Base-by-base conservation (phyloP, 1,140 invertebrate species). In the Dolichoris vasculosae region DNA sequence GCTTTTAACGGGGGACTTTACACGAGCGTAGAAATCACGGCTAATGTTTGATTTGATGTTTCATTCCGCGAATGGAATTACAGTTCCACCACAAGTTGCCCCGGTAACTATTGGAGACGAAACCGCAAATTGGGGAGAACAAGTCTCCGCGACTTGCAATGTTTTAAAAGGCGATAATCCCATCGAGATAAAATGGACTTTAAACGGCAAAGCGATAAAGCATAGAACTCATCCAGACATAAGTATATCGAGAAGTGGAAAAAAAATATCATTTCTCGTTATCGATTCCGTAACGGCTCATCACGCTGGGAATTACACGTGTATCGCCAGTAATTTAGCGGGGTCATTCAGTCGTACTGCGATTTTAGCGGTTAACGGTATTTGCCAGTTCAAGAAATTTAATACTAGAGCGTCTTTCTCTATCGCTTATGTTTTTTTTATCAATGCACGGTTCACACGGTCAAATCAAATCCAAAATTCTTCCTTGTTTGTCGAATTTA, bases 151-250 rank as follows among this genome's bases (percentile, higher is more conserved):
- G 20, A 93, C 94, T 51, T 95, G 96, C 88, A 92, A 94, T n/a
- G 93, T 97, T 4, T 93, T 93, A 67, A 96, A 96, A 88, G 96
- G 96, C 1, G 96, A 96, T 90, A 90, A 94, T 63, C 96, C 96
- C 2, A 90, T 96, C 63, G 92, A 94, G 46, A 95, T 97, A 82
- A 90, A 91, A 48, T 96, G 96, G 96, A 91, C 93, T 35, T 93
- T 93, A 71, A 93, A 95, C 51, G 94, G 92, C 30, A 87, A 93
- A 63, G 84, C 90, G 84, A 89, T 93, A 82, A 86, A 73, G 82
- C 71, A 92, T 90, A 87, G 94, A 90, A 89, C 91, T 88, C 89
- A 94, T 89, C 83, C 93, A 30, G 94, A 92, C 83, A 93, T 95
- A 77, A 88, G 90, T 26, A 93, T 95, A 55, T 89, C 92, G 32